A percentile compares a stretch with the other conserved stretches of the same genome.
Evolutionary conservation across 2,797 vertebrate species (phyloP).

Genomic region (Philypnodon macrostomus): DNA sequence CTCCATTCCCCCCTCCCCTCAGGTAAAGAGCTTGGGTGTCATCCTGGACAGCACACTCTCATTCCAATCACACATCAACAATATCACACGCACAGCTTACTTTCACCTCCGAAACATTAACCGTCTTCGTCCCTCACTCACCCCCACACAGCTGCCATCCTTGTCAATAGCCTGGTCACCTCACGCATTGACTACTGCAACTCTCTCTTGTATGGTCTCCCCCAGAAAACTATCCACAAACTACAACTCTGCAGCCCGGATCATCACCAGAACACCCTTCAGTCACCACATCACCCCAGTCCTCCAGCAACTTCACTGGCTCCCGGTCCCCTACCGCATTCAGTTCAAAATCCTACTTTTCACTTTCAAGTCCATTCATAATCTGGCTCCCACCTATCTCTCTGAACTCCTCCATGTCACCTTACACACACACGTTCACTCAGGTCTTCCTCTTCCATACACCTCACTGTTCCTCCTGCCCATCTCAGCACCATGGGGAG

Average conservation of each 20-base stretch:
- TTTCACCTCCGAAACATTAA: neutral
- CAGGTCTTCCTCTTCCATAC: too few relatives aligned
- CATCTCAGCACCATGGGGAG: too few relatives aligned
- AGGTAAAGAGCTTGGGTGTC: too few relatives aligned
- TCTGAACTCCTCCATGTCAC: neutral
- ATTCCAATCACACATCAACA: neutral
- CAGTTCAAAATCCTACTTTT: neutral
- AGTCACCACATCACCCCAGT: neutral
- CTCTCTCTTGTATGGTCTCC: neutral
- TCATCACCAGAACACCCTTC: neutral
- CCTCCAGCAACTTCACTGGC: neutral
- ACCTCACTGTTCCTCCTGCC: too few relatives aligned
- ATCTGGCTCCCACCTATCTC: too few relatives aligned
- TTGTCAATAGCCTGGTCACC: neutral
- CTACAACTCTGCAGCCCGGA: neutral
- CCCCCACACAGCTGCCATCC: neutral
- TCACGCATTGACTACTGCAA: neutral
- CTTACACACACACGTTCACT: too few relatives aligned
- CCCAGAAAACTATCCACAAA: neutral
- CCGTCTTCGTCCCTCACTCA: too few relatives aligned
- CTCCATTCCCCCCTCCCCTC: neutral
- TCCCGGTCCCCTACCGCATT: neutral
- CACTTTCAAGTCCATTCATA: neutral
- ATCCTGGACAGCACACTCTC: neutral
- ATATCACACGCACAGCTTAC: neutral